Evolutionary conservation across 2,113 vertebrate species (phyloP).

Genomic region (Pteruthius melanotis): DNA sequence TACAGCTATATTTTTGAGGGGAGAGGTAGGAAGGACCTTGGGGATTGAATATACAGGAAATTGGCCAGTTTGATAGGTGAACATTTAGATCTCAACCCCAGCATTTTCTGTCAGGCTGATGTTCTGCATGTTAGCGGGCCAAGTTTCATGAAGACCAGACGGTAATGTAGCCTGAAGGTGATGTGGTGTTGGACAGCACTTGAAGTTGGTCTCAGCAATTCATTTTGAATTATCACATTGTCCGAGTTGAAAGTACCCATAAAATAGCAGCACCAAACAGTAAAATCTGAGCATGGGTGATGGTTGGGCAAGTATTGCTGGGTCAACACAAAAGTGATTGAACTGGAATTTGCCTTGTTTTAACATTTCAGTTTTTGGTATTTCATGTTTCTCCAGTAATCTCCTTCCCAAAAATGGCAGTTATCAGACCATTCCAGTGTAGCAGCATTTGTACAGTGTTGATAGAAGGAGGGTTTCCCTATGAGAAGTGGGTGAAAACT

Average conservation of each 20-base stretch:
- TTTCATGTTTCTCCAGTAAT: neutral
- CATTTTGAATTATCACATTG: neutral
- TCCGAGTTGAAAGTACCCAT: neutral
- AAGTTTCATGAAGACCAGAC: neutral
- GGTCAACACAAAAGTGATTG: neutral
- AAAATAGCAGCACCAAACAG: neutral
- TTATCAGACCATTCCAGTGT: neutral
- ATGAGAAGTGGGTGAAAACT: neutral
- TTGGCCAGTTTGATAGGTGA: neutral
- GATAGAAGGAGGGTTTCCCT: neutral
- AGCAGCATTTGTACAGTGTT: neutral
- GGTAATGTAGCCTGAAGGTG: neutral
- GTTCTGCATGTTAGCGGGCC: neutral
- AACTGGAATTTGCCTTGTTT: constrained; percentile 11
- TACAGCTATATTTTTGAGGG: neutral
- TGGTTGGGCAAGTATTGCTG: neutral
- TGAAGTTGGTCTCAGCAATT: neutral
- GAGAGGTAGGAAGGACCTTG: neutral
- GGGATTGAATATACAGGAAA: neutral
- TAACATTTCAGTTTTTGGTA: neutral
- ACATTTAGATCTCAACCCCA: neutral
- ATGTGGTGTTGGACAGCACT: neutral
- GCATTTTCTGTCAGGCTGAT: neutral
- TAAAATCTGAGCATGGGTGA: neutral
- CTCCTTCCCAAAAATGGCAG: neutral